phyloP scores from a whole-genome alignment of 2,888 invertebrate genomes.

The Ctenicera cuprea region DNA sequence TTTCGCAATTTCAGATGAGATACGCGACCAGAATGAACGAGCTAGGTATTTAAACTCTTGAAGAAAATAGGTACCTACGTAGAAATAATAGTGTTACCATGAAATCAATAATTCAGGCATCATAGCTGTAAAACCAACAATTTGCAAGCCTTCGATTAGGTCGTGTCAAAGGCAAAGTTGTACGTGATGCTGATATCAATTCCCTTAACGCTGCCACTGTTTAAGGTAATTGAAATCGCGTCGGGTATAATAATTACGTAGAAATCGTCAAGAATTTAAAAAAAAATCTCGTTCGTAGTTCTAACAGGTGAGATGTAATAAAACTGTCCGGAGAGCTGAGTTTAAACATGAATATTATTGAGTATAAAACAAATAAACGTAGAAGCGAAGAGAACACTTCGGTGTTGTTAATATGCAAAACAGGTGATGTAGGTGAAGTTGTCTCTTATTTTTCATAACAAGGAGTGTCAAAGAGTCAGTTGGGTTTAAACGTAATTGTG shows the following conservation, averaged over 20 bases:
- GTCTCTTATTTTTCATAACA: slow-evolving; percentile 28
- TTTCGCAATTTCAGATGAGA: slow-evolving; percentile 28
- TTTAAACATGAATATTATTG: neutral
- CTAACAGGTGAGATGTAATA: neutral
- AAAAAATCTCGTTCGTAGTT: slow-evolving; percentile 4
- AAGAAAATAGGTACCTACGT: no score
- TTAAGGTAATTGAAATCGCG: slow-evolving; percentile 37
- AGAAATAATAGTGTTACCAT: slow-evolving; percentile 2
- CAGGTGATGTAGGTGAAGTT: slow-evolving; percentile 24
- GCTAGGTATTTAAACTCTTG: slow-evolving; percentile 3
- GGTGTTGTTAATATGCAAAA: slow-evolving; percentile 23
- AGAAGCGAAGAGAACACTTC: slow-evolving; percentile 4
- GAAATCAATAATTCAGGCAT: slow-evolving; percentile 37
- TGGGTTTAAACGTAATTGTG: slow-evolving; percentile 7
- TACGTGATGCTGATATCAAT: slow-evolving; percentile 32
- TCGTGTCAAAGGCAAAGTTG: slow-evolving; percentile 35
- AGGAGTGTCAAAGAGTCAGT: slow-evolving; percentile 19
- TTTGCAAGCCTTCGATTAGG: slow-evolving; percentile 36
- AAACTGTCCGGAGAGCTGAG: no score
- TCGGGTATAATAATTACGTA: slow-evolving; percentile 14
- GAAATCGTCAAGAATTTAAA: neutral
- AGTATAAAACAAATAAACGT: neutral
- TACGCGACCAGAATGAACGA: neutral
- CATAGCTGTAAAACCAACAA: slow-evolving; percentile 18
- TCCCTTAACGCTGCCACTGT: slow-evolving; percentile 7